Percentiles rank a stretch among this genome's conserved stretches.
These are phyloP conservation scores for Apamea monoglypha DNA, from an alignment of 2,888 invertebrate species.

Conservation along the genomic window DNA sequence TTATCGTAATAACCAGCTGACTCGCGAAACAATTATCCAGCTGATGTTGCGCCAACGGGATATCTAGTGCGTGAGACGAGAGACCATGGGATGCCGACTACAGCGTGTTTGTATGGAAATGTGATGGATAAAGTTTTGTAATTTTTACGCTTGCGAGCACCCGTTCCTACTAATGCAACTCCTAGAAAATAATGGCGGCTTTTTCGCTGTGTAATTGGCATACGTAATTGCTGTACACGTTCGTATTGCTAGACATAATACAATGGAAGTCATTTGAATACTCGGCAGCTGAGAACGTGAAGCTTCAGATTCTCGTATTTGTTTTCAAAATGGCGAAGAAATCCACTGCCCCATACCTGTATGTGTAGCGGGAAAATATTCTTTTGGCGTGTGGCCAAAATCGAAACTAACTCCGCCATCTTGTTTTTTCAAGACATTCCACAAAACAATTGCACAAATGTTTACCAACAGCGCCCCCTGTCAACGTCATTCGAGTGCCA, in stretches of 20 bases:
- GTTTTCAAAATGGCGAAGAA: conserved; percentile 17
- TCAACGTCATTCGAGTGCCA: neutral
- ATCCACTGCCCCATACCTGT: neutral
- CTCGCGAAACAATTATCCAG: conserved; percentile 80
- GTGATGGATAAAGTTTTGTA: conserved; percentile 57
- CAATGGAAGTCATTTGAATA: conserved; percentile 60
- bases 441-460: neutral
- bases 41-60: conserved; percentile 73
- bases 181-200: conserved; percentile 50
- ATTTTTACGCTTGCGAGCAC: conserved; percentile 63
- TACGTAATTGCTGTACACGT: conserved; percentile 55
- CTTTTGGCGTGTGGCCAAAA: neutral
- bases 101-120: conserved; percentile 65
- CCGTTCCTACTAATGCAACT: conserved; percentile 56
- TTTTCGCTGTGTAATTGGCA: conserved; percentile 59
- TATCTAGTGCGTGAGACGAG: conserved; percentile 64
- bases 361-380: neutral
- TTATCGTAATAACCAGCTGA: conserved; percentile 79
- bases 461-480: neutral
- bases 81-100: conserved; percentile 39
- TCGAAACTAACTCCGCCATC: neutral
- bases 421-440: neutral
- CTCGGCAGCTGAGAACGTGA: conserved; percentile 30
- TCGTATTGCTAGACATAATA: conserved; percentile 48
- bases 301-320: conserved; percentile 15